Percentiles rank a stretch among this genome's conserved stretches.
These are phyloP conservation scores for Enteromius treurensis DNA, from an alignment of 2,797 vertebrate genomes.

Conservation along the genomic window DNA sequence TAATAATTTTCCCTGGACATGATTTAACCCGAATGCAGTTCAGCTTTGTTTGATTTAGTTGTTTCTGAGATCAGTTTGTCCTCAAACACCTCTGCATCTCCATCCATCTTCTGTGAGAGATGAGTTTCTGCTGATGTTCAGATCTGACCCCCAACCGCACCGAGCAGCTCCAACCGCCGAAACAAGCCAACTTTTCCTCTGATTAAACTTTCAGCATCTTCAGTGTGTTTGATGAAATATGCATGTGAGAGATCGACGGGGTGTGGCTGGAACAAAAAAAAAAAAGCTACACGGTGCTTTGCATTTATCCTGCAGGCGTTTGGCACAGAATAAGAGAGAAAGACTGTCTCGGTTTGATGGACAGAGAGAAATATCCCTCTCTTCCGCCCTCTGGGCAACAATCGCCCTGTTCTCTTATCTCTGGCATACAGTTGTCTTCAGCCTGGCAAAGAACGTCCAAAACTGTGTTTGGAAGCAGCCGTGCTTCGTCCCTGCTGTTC, in stretches of 20 bases:
- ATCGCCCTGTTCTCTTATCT: constrained; percentile 46
- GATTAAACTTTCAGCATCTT: constrained; percentile 5
- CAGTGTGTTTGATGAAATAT: constrained; percentile 46
- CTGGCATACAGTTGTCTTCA: constrained; percentile 35
- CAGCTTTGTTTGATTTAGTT: not conserved
- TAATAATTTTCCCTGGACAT: not conserved
- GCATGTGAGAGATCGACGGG: constrained; percentile 31
- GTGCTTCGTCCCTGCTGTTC: constrained; percentile 13
- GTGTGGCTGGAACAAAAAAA: not conserved
- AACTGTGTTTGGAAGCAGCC: constrained; percentile 10
- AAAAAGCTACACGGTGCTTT: not conserved
- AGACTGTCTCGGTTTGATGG: constrained; percentile 9
- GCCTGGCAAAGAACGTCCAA: not conserved
- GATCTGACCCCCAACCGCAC: constrained; percentile 10
- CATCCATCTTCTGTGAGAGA: not conserved
- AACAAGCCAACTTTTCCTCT: not conserved
- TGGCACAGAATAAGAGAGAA: constrained; percentile 18
- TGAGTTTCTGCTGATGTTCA: constrained; percentile 32
- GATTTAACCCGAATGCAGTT: not conserved
- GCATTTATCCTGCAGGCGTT: constrained; percentile 22
- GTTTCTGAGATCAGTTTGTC: not conserved
- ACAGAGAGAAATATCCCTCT: constrained; percentile 32
- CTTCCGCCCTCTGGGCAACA: constrained; percentile 28
- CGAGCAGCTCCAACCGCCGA: not conserved
- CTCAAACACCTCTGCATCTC: not conserved